Evolutionary conservation across 1,140 invertebrate species (phyloP).

Genomic region (Apis florea): DNA sequence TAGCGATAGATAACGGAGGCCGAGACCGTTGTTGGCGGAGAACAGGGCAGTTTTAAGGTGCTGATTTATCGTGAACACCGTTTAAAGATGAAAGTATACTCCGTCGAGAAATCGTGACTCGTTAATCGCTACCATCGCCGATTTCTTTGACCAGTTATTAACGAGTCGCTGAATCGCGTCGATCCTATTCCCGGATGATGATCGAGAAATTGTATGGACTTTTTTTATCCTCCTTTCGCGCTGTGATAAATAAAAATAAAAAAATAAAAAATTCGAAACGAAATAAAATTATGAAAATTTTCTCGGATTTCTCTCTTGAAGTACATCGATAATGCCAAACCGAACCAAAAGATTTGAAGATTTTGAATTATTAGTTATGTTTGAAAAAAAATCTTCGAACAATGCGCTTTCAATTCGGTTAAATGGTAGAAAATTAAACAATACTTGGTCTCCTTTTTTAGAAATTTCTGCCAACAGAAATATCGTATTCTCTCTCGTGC

Average conservation of each 20-base stretch:
- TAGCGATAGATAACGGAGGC: background rate
- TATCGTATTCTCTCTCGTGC: background rate
- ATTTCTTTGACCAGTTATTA: slow-evolving; percentile 48
- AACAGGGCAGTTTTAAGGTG: slow-evolving; percentile 3
- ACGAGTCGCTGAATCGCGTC: slow-evolving; percentile 26
- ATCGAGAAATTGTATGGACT: background rate
- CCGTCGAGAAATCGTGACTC: slow-evolving; percentile 51
- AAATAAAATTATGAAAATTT: no score
- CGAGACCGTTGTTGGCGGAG: background rate
- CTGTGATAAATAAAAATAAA: no score
- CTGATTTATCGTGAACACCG: slow-evolving; percentile 48
- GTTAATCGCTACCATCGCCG: slow-evolving; percentile 54
- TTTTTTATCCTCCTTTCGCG: background rate
- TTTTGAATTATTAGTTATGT: background rate
- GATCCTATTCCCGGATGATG: background rate
- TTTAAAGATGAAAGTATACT: slow-evolving; percentile 41
- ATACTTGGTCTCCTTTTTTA: background rate
- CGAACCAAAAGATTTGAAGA: background rate
- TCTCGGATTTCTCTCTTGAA: no score
- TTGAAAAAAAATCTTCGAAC: background rate
- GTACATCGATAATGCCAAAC: no score
- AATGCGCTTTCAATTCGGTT: no score
- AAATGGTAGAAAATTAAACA: background rate
- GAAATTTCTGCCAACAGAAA: background rate
- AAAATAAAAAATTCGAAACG: no score